phyloP scores from a whole-genome alignment of 2,888 invertebrate genomes.

The Halictus quadricinctus region DNA sequence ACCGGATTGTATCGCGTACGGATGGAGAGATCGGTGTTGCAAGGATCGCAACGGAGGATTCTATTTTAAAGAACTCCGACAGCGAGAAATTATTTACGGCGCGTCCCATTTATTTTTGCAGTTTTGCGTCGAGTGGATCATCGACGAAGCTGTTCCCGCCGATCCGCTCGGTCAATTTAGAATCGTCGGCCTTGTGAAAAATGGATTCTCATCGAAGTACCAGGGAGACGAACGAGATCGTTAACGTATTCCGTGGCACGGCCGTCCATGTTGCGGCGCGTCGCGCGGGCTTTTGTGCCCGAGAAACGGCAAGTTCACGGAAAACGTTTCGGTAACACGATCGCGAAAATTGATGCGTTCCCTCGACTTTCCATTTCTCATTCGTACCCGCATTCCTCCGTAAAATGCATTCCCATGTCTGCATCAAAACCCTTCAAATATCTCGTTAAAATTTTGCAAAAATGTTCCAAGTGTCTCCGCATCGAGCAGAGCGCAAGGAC shows the following conservation, averaged over 20 bases:
- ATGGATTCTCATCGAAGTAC: constrained; percentile 26
- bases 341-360: neutral
- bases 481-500: neutral
- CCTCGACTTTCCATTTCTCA: neutral
- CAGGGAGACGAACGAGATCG: neutral
- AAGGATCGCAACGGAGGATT: constrained; percentile 25
- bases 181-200: constrained; percentile 33
- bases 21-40: neutral
- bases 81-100: constrained; percentile 47
- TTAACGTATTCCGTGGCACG: neutral
- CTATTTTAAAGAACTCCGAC: constrained; percentile 37
- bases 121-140: constrained; percentile 35
- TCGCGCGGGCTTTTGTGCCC: neutral
- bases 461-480: neutral
- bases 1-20: neutral
- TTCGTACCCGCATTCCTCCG: neutral
- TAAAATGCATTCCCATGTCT: neutral
- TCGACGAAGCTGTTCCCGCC: constrained; percentile 29
- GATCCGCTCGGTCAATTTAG: constrained; percentile 25
- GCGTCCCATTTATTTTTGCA: constrained; percentile 47
- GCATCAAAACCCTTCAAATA: neutral
- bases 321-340: neutral
- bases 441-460: neutral
- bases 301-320: neutral
- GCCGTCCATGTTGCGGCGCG: neutral